These are phyloP conservation scores for Pissodes strobi DNA, from an alignment of 1,140 invertebrate species.

Conservation along the genomic window DNA sequence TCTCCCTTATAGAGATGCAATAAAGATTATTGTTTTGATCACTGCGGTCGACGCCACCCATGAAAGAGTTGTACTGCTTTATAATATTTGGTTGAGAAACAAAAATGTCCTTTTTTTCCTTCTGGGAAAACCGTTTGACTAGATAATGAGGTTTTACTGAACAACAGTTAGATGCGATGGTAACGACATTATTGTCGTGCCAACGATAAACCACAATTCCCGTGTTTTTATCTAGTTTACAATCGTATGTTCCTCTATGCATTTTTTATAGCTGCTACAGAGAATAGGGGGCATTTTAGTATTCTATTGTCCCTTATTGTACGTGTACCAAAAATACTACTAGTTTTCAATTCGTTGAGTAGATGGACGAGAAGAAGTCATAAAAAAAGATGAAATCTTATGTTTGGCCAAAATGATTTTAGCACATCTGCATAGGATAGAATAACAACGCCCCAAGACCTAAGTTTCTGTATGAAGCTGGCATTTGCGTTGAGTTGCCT, in stretches of 20 bases:
- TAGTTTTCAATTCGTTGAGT: constrained; percentile 25
- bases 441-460: constrained; percentile 8
- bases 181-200: constrained; percentile 41
- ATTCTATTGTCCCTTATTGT: constrained; percentile 32
- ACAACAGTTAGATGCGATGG: constrained; percentile 36
- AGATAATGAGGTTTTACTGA: constrained; percentile 42
- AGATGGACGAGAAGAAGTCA: constrained; percentile 32
- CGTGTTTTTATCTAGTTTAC: constrained; percentile 28
- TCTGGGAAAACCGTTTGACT: constrained; percentile 45
- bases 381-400: constrained; percentile 13
- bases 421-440: constrained; percentile 7
- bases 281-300: constrained; percentile 24
- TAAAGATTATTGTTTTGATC: constrained; percentile 28
- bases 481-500: background rate
- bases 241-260: constrained; percentile 6
- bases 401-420: background rate
- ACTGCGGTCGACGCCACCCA: constrained; percentile 47
- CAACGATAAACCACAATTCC: constrained; percentile 33
- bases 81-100: constrained; percentile 47
- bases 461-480: background rate
- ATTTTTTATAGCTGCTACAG: constrained; percentile 9
- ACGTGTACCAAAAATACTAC: constrained; percentile 7
- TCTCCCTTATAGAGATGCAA: constrained; percentile 27
- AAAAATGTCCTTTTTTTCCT: constrained; percentile 46
- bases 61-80: constrained; percentile 48